Base-by-base conservation (phyloP, 2,888 invertebrate species). In the Parnassius apollo region DNA sequence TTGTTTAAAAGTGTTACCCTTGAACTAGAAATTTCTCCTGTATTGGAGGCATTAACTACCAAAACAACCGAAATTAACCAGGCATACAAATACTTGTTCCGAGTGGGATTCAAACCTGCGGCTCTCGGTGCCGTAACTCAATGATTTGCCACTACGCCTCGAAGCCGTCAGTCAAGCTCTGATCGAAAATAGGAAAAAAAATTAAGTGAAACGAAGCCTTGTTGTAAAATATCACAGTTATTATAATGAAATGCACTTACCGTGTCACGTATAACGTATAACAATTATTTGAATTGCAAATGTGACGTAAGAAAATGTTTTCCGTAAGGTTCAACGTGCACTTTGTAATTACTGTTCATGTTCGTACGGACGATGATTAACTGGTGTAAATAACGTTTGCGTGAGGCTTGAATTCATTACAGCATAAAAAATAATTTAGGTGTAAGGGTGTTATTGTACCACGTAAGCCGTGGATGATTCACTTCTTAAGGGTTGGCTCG, bases 201-300 rank as follows among this genome's bases (percentile, higher is more conserved):
- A 45, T 52, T 52, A 59, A 59, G 59, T 52, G 52, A 45, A 52
- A 44, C 52, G 52, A 35, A 44, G 45, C 50, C 13, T 46, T 52
- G 59, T 46, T 57, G 54, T 59, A 59, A 22, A 61, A 61, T 55
- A 51, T 56, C 50, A 61, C 25, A 61, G 50, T 45, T 56, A 61
- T 61, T 61, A 56, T 61, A 56, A 61, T 61, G 55, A 56, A 56
- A 56, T 61, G 56, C 56, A 50, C 51, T 45, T 56, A 50, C 44
- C 49, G 55, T 55, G 55, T 50, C 60, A 55, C 55, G 55, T 54
- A 51, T 50, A 50, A 57, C 50, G 18, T 35, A 22, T 25, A 13
- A 42, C 44, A 55, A 18, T 51, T 45, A 56, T 61, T 56, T 61
- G 56, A 56, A 61, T 61, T 61, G 55, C 56, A 61, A 61, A 61